Base-by-base conservation (phyloP, 2,113 vertebrate genomes). In the Thalassoma bifasciatum region DNA sequence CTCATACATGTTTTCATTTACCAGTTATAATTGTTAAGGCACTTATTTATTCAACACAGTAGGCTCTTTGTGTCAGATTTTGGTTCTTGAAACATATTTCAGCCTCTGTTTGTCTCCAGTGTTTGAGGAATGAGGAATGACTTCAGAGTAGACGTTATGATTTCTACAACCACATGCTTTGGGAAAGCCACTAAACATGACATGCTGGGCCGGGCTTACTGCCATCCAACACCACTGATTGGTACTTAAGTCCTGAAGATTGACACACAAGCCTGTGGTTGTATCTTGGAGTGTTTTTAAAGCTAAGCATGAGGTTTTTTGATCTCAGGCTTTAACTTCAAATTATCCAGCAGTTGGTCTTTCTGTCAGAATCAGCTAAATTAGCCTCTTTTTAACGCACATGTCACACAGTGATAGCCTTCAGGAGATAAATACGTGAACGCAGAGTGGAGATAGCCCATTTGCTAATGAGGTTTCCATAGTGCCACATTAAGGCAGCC, bases 401-500 rank as follows among this genome's bases (percentile, higher is more conserved):
- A 17, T 66, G 79, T 74, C 72, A 63, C 75, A 21, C 75, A 62
- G 81, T 42, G 19, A 66, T 61, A 54, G 72, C 59, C 54, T 22
- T 76, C 37, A 23, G 26, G 72, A 71, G 84, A 88, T 84, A 58
- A 81, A 83, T 72, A 51, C 54, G 52, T 59, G 66, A 76, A 70
- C 74, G 23, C 81, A 26, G 79, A 73, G 79, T 44, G 50, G 73
- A 56, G 58, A 50, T 10, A 67, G 80, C 63, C 77, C 78, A 30
- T 86, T 84, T 85, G 83, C 78, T 87, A 88, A 87, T 87, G 82
- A 89, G 81, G 80, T 90, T 87, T 87, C 84, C 86, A 88, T 82
- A 72, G 86, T 64, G 82, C 68, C 82, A 80, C 83, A 82, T 81
- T 80, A 75, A 80, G 82, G 81, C 84, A 81, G 79, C 63, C 77